phyloP scores from a whole-genome alignment of 2,113 vertebrate species.

The Malurus melanocephalus region DNA sequence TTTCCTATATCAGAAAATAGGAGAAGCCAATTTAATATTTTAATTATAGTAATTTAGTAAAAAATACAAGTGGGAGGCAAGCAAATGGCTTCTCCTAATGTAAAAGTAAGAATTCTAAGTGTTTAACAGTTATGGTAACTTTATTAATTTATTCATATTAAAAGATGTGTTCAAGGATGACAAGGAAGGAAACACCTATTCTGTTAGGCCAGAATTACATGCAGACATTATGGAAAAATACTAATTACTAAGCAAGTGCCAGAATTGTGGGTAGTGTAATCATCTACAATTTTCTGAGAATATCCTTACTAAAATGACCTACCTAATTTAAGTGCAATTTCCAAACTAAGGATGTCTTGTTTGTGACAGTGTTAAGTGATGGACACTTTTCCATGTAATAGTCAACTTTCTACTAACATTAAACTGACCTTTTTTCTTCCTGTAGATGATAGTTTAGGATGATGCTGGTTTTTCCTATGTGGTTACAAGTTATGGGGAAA shows the following conservation, averaged over 20 bases:
- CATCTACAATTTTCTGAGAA: conserved; percentile 55
- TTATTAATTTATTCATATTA: background rate
- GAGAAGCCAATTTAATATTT: background rate
- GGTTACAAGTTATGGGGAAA: background rate
- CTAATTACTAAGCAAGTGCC: background rate
- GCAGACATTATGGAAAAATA: background rate
- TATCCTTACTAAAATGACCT: conserved; percentile 19
- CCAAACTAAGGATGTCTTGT: conserved; percentile 30
- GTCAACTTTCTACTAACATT: background rate
- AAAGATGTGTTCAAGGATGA: background rate
- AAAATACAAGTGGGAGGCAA: background rate
- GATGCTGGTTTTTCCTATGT: background rate
- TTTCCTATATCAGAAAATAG: background rate
- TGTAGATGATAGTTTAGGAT: background rate
- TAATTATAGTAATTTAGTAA: background rate
- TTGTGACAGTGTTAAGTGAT: background rate
- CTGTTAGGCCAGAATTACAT: background rate
- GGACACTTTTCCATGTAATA: background rate
- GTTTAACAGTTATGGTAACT: background rate
- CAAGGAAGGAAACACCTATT: background rate
- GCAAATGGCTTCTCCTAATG: background rate
- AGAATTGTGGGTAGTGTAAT: conserved; percentile 19
- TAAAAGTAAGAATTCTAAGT: background rate
- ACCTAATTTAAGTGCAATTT: conserved; percentile 38
- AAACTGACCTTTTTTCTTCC: background rate